Percentiles rank a stretch among this genome's conserved stretches.
Evolutionary conservation across 2,888 invertebrate species (phyloP).

Genomic region (Andrena flavipes): DNA sequence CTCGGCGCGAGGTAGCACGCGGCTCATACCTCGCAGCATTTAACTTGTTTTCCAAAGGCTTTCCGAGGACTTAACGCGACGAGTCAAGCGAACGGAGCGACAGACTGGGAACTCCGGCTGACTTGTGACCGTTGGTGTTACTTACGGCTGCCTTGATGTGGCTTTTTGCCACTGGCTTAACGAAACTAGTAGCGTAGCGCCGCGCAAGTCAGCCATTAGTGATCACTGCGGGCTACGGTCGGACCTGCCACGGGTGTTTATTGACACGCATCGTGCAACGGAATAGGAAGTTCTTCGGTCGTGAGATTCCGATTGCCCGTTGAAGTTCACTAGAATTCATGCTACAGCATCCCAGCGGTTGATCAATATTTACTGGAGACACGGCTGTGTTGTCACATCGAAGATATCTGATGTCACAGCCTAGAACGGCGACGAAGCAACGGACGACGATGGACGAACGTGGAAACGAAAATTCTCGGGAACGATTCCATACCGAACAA

Average conservation of each 20-base stretch:
- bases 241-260: neutral
- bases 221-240: neutral
- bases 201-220: constrained; percentile 20
- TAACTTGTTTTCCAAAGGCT: neutral
- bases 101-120: constrained; percentile 12
- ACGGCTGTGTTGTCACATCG: neutral
- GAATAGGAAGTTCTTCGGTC: neutral
- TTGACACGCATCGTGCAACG: neutral
- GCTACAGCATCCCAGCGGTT: neutral
- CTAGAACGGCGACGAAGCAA: neutral
- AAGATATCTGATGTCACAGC: neutral
- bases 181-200: constrained; percentile 7
- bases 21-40: neutral
- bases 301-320: neutral
- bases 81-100: constrained; percentile 8
- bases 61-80: neutral
- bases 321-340: neutral
- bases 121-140: constrained; percentile 9
- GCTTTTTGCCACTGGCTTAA: constrained; percentile 26
- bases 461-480: neutral
- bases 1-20: neutral
- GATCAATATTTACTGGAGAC: neutral
- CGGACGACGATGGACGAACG: neutral
- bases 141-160: constrained; percentile 19
- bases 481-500: constrained; percentile 3